A percentile compares a stretch with the other conserved stretches of the same genome.
Conservation (phyloP, 2,797 vertebrate genomes). For the Chiloscyllium punctatum region DNA sequence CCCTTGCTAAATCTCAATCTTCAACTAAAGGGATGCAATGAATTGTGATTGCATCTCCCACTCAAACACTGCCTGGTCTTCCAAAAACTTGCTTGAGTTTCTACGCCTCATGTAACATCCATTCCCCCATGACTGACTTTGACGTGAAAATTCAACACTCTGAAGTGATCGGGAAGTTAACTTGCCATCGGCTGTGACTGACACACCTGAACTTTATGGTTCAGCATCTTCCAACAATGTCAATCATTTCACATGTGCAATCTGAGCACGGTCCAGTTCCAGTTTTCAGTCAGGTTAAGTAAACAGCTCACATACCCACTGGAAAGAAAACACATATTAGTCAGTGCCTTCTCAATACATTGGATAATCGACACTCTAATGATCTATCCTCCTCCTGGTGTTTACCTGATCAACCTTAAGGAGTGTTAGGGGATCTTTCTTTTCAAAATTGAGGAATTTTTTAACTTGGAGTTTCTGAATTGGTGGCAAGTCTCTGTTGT, state of each 20-base stretch:
- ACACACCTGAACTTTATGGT: constrained; percentile 9
- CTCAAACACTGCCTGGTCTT: background rate
- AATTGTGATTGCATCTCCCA: constrained; percentile 14
- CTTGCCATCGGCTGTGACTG: background rate
- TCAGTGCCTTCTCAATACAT: background rate
- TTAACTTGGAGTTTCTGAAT: too few relatives aligned
- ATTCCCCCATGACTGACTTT: background rate
- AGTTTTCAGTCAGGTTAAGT: background rate
- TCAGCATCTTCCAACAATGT: background rate
- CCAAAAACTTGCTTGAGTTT: background rate
- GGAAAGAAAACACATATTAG: background rate
- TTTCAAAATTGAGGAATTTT: too few relatives aligned
- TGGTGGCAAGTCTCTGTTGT: too few relatives aligned
- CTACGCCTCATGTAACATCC: background rate
- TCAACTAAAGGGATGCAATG: background rate
- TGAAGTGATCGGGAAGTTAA: background rate
- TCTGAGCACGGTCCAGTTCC: background rate
- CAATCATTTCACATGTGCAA: background rate
- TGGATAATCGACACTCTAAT: background rate
- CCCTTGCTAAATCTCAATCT: background rate
- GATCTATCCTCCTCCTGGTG: too few relatives aligned
- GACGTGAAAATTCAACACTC: background rate
- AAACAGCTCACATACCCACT: background rate
- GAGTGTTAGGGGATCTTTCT: too few relatives aligned
- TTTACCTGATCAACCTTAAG: too few relatives aligned